Conservation (phyloP, 1,140 invertebrate genomes). For the Bombus difficillimus region DNA sequence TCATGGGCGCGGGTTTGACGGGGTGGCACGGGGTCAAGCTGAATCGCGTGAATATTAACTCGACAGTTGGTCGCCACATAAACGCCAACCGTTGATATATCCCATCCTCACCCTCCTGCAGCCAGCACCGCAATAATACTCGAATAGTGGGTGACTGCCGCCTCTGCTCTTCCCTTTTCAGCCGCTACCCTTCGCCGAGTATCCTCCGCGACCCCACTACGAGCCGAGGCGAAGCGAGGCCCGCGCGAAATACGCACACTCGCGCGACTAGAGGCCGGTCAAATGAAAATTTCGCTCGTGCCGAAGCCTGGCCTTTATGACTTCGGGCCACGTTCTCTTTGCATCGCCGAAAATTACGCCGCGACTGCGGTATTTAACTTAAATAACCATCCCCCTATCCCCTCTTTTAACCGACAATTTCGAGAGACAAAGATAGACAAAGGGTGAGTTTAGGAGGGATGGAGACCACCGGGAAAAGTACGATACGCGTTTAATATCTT, state of each 20-base stretch:
- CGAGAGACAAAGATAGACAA: neutral
- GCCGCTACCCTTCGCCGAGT: constrained; percentile 22
- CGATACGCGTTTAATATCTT: neutral
- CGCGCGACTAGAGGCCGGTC: constrained; percentile 1
- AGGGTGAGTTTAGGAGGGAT: neutral
- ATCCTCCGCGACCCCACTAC: constrained; percentile 18
- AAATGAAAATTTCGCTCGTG: constrained; percentile 65
- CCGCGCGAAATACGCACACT: constrained; percentile 50
- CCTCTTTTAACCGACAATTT: neutral
- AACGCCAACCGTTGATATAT: constrained; percentile 74
- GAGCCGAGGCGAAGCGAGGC: neutral
- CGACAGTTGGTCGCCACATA: constrained; percentile 76
- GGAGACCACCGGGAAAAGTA: neutral
- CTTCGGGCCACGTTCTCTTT: constrained; percentile 23
- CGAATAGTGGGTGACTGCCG: constrained; percentile 46
- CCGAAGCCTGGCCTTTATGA: constrained; percentile 58
- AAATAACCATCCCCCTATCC: constrained; percentile 15
- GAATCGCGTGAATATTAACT: constrained; percentile 75
- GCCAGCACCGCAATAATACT: constrained; percentile 67
- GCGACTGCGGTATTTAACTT: constrained; percentile 33
- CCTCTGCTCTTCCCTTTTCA: constrained; percentile 44
- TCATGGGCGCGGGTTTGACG: neutral
- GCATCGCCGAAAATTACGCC: constrained; percentile 45
- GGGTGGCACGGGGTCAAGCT: constrained; percentile 25
- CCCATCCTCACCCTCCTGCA: constrained; percentile 46